These are phyloP conservation scores for Styela clava DNA, from an alignment of 23 tunicate species.

Conservation along the genomic window DNA sequence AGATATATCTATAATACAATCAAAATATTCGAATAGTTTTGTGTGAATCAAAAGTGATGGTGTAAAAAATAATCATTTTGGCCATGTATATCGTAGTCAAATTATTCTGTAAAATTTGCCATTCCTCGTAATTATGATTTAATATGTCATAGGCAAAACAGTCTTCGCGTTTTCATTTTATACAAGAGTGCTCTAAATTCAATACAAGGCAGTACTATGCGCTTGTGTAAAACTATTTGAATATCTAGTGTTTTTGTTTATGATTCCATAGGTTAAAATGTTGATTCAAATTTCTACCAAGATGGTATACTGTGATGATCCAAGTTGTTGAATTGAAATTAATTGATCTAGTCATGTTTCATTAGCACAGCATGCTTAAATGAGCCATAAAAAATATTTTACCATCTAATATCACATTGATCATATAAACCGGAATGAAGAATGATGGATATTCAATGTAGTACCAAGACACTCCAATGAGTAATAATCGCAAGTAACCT, in stretches of 20 bases:
- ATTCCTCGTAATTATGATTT: too few species aligned
- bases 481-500: slow-evolving; percentile 32
- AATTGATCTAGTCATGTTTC: background rate
- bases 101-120: too few species aligned
- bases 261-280: background rate
- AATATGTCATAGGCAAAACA: too few species aligned
- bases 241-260: background rate
- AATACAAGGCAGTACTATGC: too few species aligned
- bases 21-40: too few species aligned
- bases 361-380: background rate
- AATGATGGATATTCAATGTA: slow-evolving; percentile 21
- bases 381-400: background rate
- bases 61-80: too few species aligned
- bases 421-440: slow-evolving; percentile 13
- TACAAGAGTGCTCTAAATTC: too few species aligned
- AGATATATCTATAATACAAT: background rate
- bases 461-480: slow-evolving; percentile 30
- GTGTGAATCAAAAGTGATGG: too few species aligned
- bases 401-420: slow-evolving; percentile 35
- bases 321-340: background rate
- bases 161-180: too few species aligned
- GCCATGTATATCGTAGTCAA: too few species aligned
- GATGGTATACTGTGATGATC: background rate
- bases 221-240: background rate
- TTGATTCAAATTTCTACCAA: too few species aligned